Conservation (phyloP, 1,140 invertebrate genomes). For the Ylistrum balloti region DNA sequence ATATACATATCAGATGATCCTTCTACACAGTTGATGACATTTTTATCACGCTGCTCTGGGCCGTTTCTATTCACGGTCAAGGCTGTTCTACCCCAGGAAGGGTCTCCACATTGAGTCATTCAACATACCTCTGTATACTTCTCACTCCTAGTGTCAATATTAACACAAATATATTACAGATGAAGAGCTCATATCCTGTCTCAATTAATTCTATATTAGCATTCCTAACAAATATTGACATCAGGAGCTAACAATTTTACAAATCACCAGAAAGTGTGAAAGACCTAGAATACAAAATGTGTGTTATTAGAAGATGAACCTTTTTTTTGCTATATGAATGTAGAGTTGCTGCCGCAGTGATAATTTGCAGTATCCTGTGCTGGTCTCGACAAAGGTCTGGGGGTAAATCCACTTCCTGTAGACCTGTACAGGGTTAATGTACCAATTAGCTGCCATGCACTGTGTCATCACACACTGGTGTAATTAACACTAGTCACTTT, state of each 20-base stretch:
- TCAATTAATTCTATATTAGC: neutral
- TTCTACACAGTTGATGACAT: neutral
- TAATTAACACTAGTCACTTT: neutral
- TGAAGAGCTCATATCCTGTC: neutral
- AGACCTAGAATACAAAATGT: neutral
- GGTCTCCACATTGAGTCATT: neutral
- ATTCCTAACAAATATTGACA: neutral
- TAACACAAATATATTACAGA: neutral
- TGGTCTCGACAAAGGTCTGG: neutral
- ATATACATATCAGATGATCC: neutral
- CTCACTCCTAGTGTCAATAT: too few relatives aligned
- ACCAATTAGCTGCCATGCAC: neutral
- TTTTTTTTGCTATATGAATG: neutral
- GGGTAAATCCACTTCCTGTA: conserved; percentile 12
- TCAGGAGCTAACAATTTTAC: neutral
- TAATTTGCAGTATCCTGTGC: conserved; percentile 10
- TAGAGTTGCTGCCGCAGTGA: neutral
- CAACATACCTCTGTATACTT: neutral
- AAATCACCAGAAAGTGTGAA: neutral
- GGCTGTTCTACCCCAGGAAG: neutral
- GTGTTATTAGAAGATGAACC: neutral
- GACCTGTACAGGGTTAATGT: neutral
- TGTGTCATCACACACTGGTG: neutral
- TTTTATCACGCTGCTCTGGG: neutral
- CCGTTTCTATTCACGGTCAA: neutral